Evolutionary conservation across 2,888 invertebrate species (phyloP), one percentile per base, ranked within the genome.

Genomic region (Hyposoter didymator): DNA sequence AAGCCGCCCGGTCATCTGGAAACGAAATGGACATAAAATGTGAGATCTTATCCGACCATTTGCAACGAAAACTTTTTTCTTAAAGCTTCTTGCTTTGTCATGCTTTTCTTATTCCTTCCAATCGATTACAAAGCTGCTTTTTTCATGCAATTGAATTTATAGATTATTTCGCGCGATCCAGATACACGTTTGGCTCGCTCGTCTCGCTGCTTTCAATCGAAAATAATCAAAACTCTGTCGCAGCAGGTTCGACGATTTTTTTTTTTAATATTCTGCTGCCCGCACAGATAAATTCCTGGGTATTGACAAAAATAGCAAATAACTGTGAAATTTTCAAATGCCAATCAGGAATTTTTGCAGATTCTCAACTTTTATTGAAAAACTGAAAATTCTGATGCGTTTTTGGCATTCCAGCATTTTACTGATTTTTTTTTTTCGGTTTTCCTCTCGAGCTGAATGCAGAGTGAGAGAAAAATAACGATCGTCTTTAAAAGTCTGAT

Each of bases 1-100:
- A 55, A 49, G 55, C 45, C 76, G 49, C 67, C 28, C 66, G 82
- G 88, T 89, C 82, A 82, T 78, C 81, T 78, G 84, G 73, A 80
- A 70, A 75, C 43, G 28, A 72, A 75, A 75, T 39, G 45, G 72
- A 78, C 81, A 69, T 59, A 78, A 73, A 73, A 73, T 62, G 75
- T 79, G 74, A 55, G 49, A 78, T 52, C 32, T 43, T 67, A 73
- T 74, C 62, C 64, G 12, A 49, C 39, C 39, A 67, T 76, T 69
- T 64, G 67, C 17, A 69, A 19, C 43, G 32, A 19, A 35, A 28
- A 74, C 12, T 19, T 59, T 10, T 74, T 62, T 17, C 43, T 35
- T 28, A 19, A 62, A 62, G 22, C 45, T 70, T 39, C 22, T 62
- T 35, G 45, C n/a, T 52, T 78, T n/a, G 6, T 28, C 12, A 22